Base-by-base conservation (phyloP, 2,797 vertebrate genomes). In the Pantherophis vulpinus region DNA sequence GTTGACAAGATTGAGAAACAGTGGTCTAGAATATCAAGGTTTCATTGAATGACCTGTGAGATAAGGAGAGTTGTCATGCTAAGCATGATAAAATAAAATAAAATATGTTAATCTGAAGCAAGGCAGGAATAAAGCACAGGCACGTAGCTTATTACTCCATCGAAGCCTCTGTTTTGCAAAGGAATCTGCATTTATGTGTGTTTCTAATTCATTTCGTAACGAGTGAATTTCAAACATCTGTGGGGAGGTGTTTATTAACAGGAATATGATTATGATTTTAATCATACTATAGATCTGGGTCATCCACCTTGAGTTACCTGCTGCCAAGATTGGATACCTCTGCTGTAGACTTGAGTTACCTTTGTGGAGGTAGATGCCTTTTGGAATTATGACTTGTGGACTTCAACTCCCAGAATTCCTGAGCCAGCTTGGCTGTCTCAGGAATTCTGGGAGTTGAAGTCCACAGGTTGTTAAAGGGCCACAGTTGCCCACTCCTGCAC, bases 31-130 rank as follows among this genome's bases (percentile, higher is more conserved):
- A n/a, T n/a, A 32, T 16, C n/a, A 16, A 32, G 29, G 66, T 70
- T 16, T 32, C 66, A 0, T 32, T 70, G 7, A 88, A 14, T 70
- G 37, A 37, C 9, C 32, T 60, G 37, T 63, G 2, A 86, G 32
- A 61, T 92, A 61, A 95, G n/a, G 55, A 88, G 70, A 91, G 20
- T 11, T 93, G 96, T 94, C 60, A 37, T 92, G 91, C 66, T 32
- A 86, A 14, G 42, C 51, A 79, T 25, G 92, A 92, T 8, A 23
- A 23, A 61, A 61, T 27, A 61, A 60, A 60, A 25, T 60, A 61
- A 61, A 61, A 61, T 3, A 27, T 27, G 25, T 27, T 92, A 23
- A 51, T 14, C 14, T n/a, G 16, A 60, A 5, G 37, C 5, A 18
- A 55, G 23, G 42, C 51, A 54, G 20, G 54, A 87, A 56, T 42